Evolutionary conservation across 2,797 vertebrate species (phyloP), one percentile per base, ranked within the genome.

Genomic region (Fistularia commersonii): DNA sequence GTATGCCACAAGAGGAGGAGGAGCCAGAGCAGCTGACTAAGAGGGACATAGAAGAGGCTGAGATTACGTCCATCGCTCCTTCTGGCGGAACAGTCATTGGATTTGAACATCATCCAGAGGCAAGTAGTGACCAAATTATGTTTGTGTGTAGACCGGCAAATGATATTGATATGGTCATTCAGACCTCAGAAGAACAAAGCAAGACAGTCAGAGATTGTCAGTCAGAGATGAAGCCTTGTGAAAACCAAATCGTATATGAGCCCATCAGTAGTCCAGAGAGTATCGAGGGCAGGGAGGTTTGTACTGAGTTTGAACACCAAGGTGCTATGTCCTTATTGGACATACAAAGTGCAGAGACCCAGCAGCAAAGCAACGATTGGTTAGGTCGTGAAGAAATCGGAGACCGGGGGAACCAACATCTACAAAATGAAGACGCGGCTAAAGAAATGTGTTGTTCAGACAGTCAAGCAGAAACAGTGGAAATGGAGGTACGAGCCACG

Each of bases 181-280:
- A 67, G 35, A 44, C 48, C 15, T 37, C 72, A 32, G 75, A 80
- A 51, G 80, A 81, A 45, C 74, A 66, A 36, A 61, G 66, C 1
- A 50, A 74, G 52, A 50, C 32, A 0, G 53, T 36, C 14, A 52
- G 45, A 23, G 23, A 4, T 23, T 23, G 23, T 68, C 70, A 74
- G 38, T 39, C 66, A n/a, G 68, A 64, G 15, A 41, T 57, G 8
- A 50, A 60, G 39, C 36, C 50, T 43, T 54, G 68, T 14, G 69
- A 78, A 52, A 72, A 64, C 49, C 77, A 82, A 65, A 80, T 87
- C 0, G 81, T 87, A 23, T 89, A 87, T 1, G 85, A 89, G 51
- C 82, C 84, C 11, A 87, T 89, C 36, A 89, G 87, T 11, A 87
- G 87, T 38, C 87, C 85, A 48, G 85, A 89, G 54, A 87, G 84